Base-by-base conservation (phyloP, 2,797 vertebrate species). In the Hyperoplus lanceolatus region DNA sequence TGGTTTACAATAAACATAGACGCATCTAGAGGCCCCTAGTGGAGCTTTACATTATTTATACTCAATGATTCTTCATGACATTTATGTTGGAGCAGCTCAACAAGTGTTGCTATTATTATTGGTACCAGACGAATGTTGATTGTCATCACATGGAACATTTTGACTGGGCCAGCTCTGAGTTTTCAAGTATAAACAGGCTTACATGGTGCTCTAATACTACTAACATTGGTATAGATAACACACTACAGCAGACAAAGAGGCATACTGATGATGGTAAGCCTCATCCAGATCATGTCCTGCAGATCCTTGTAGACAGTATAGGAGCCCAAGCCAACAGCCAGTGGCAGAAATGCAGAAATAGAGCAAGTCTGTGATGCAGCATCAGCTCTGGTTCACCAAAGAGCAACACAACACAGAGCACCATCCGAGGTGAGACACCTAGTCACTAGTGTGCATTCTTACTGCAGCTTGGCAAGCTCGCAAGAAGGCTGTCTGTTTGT, bases 331-430 rank as follows among this genome's bases (percentile, higher is more conserved):
- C 15, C 45, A 48, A 65, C 54, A 59, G 41, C 14, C 13, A 14
- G 15, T 10, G 60, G n/a, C 56, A 70, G 38, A 70, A 60, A 68
- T 49, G 1, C 8, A 46, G 5, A 54, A 80, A 38, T 3, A 50
- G 36, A 51, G 38, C n/a, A 49, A n/a, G 43, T 62, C 51, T 54
- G 54, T 72, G 61, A 60, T 74, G 85, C 79, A 82, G 57, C 13
- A 38, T 77, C 38, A 74, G 45, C n/a, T 69, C 36, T 60, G 61
- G 29, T 45, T 38, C 48, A 70, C 18, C 36, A 50, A 10, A 18
- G 62, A 61, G 60, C 6, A 73, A 43, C 9, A n/a, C 41, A 61
- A 73, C 15, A 5, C n/a, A 8, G 48, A 0, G 8, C 49, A 41
- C 6, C 11, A 49, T 67, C 4, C 57, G 16, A 56, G 53, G 15